A percentile compares a stretch with the other conserved stretches of the same genome.
Conservation (phyloP, 2,113 vertebrate species). For the Macrotus californicus region DNA sequence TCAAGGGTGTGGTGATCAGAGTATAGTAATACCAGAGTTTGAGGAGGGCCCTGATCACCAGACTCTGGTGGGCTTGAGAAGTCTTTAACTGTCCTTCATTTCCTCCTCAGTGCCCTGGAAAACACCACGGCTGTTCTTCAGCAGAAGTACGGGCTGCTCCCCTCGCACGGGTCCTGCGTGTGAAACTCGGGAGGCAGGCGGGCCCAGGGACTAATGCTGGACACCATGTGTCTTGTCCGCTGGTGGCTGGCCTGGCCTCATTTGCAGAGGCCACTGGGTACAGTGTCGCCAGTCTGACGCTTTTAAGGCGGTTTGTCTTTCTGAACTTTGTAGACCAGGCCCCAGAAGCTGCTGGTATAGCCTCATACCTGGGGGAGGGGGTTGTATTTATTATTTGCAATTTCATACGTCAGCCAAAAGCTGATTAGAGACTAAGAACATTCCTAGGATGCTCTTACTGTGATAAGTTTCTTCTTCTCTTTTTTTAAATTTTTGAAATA, state of each 20-base stretch:
- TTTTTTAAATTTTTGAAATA: background rate
- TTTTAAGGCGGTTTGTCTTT: background rate
- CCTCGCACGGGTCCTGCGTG: slow-evolving; percentile 1
- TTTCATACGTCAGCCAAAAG: background rate
- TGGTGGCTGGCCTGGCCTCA: slow-evolving; percentile 37
- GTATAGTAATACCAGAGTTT: background rate
- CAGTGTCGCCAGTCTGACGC: background rate
- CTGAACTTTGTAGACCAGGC: background rate
- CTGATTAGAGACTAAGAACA: slow-evolving; percentile 4
- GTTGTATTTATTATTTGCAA: background rate
- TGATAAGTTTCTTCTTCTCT: background rate
- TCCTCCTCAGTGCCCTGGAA: slow-evolving; percentile 83
- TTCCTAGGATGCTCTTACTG: background rate
- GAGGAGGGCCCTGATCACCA: background rate
- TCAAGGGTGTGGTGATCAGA: background rate
- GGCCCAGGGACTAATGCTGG: slow-evolving; percentile 55
- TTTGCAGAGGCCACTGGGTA: slow-evolving; percentile 62
- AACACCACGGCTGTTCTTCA: slow-evolving; percentile 85
- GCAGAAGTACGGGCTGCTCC: slow-evolving; percentile 85
- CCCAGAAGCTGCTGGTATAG: slow-evolving; percentile 1
- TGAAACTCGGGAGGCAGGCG: slow-evolving; percentile 9
- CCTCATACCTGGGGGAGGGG: background rate
- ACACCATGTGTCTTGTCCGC: slow-evolving; percentile 67
- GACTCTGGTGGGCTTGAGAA: background rate
- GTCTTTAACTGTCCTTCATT: slow-evolving; percentile 4